A percentile compares a stretch with the other conserved stretches of the same genome.
phyloP scores from a whole-genome alignment of 92 coral and sea anemone species.

The Metridium senile region DNA sequence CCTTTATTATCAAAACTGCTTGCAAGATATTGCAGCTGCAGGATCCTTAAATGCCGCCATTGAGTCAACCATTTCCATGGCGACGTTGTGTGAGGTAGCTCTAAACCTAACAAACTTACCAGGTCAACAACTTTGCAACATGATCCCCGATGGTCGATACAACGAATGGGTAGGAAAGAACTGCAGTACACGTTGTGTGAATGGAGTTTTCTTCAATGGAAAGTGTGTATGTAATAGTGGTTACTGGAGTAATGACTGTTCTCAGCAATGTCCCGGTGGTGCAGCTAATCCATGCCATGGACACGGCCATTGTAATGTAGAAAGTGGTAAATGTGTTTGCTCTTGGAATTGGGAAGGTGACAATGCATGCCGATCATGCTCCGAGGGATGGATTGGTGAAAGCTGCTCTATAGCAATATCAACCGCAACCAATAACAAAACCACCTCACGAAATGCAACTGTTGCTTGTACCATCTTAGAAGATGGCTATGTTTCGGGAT shows the following conservation, averaged over 20 bases:
- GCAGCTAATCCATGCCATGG: conserved; percentile 62
- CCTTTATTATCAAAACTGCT: conserved; percentile 46
- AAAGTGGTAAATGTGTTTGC: conserved; percentile 52
- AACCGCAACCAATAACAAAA: neutral
- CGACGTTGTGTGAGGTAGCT: conserved; percentile 51
- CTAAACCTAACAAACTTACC: conserved; percentile 55
- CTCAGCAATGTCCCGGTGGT: conserved; percentile 64
- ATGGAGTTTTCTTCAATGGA: conserved; percentile 32
- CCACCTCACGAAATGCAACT: conserved; percentile 17
- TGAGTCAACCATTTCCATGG: conserved; percentile 56
- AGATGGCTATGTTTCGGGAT: conserved; percentile 53
- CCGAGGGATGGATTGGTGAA: conserved; percentile 54
- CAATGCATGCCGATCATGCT: conserved; percentile 39
- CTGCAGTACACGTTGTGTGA: conserved; percentile 52
- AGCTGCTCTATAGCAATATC: conserved; percentile 60
- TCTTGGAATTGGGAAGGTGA: conserved; percentile 57
- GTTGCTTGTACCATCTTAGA: conserved; percentile 30
- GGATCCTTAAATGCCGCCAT: conserved; percentile 52
- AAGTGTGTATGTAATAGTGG: conserved; percentile 59
- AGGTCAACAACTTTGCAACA: conserved; percentile 54
- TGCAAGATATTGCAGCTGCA: conserved; percentile 47
- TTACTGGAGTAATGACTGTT: conserved; percentile 60
- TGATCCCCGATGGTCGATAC: conserved; percentile 54
- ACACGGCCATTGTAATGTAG: conserved; percentile 50
- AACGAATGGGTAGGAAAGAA: conserved; percentile 53